Evolutionary conservation across 1,140 invertebrate species (phyloP).

Genomic region (Tribolium madens): DNA sequence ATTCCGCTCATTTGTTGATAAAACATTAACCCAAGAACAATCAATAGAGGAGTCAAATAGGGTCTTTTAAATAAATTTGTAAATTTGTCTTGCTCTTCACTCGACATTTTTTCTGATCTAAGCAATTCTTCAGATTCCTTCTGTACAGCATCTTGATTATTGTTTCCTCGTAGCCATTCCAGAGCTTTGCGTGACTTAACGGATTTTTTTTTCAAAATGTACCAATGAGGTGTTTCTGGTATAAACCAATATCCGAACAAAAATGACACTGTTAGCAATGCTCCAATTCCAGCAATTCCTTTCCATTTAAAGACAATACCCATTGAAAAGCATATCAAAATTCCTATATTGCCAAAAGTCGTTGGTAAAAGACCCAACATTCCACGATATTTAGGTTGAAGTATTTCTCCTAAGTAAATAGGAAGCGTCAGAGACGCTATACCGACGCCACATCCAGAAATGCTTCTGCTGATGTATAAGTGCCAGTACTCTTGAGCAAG

Average conservation of each 20-base stretch:
- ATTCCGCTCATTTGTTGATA: constrained; percentile 95
- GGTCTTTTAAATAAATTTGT: constrained; percentile 75
- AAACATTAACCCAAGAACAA: constrained; percentile 90
- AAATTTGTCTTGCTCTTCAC: constrained; percentile 71
- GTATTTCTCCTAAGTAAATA: constrained; percentile 91
- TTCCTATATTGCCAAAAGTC: constrained; percentile 90
- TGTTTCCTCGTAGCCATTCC: constrained; percentile 81
- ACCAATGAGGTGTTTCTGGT: constrained; percentile 93
- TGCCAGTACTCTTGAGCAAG: constrained; percentile 78
- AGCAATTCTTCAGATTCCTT: constrained; percentile 85
- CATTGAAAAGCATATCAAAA: constrained; percentile 80
- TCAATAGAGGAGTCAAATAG: constrained; percentile 80
- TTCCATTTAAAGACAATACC: constrained; percentile 85
- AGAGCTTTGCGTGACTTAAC: constrained; percentile 81
- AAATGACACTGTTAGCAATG: constrained; percentile 81
- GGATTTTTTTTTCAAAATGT: constrained; percentile 80
- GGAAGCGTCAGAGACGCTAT: constrained; percentile 87
- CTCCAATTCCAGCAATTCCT: constrained; percentile 81
- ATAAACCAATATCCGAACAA: constrained; percentile 79
- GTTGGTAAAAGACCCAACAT: constrained; percentile 88
- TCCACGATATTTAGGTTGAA: constrained; percentile 90
- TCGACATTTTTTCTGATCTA: constrained; percentile 76
- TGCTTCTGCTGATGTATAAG: constrained; percentile 79
- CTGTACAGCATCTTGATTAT: constrained; percentile 76
- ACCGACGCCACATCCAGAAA: constrained; percentile 89